Conservation (phyloP, 2,113 vertebrate species). For the Paralichthys olivaceus region DNA sequence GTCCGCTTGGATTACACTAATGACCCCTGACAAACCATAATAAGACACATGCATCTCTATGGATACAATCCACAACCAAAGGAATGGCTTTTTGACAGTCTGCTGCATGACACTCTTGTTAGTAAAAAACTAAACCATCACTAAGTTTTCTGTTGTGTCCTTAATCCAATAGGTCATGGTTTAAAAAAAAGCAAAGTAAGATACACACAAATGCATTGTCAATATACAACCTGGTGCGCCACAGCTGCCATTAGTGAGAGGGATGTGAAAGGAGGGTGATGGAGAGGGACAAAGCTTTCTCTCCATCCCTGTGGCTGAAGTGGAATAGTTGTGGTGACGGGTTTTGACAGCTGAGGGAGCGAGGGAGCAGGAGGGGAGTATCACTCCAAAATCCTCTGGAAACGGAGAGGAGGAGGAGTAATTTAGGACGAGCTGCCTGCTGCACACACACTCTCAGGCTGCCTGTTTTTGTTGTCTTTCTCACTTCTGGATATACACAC, state of each 20-base stretch:
- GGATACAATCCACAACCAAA: constrained; percentile 56
- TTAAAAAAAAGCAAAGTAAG: not conserved
- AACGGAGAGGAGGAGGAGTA: constrained; percentile 58
- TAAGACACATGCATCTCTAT: constrained; percentile 61
- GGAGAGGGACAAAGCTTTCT: constrained; percentile 65
- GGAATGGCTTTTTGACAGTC: constrained; percentile 39
- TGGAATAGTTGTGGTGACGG: constrained; percentile 77
- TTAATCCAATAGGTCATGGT: constrained; percentile 48
- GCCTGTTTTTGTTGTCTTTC: constrained; percentile 42
- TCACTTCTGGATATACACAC: constrained; percentile 30
- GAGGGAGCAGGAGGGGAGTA: constrained; percentile 70
- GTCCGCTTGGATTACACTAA: constrained; percentile 76
- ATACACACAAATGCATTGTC: constrained; percentile 32
- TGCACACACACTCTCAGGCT: constrained; percentile 5
- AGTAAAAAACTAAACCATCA: constrained; percentile 53
- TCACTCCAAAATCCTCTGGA: constrained; percentile 72
- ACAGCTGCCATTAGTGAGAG: constrained; percentile 51
- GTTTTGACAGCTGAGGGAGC: constrained; percentile 75
- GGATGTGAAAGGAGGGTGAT: constrained; percentile 57
- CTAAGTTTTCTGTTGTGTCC: constrained; percentile 32
- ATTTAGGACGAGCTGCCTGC: constrained; percentile 66
- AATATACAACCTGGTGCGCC: constrained; percentile 33
- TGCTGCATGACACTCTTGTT: constrained; percentile 27
- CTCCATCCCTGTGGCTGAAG: constrained; percentile 64
- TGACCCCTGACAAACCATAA: constrained; percentile 76